A percentile compares a stretch with the other conserved stretches of the same genome.
Evolutionary conservation across 2,797 vertebrate genomes (phyloP).

Genomic region (Argyrosomus regius): DNA sequence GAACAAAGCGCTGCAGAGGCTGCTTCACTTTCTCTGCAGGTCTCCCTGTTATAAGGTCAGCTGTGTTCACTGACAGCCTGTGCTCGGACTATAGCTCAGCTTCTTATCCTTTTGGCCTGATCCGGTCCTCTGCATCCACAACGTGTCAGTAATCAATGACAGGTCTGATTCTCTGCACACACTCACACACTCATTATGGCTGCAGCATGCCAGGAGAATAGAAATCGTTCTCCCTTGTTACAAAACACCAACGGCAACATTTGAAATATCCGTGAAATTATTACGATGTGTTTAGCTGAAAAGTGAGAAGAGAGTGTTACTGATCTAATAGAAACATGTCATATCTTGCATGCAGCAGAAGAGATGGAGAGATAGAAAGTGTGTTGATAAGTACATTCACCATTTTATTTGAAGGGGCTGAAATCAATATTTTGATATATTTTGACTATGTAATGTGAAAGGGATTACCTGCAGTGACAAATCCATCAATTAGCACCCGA

Average conservation of each 20-base stretch:
- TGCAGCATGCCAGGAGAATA: neutral
- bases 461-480: neutral
- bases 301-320: neutral
- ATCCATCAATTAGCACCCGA: neutral
- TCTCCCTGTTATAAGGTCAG: conserved; percentile 59
- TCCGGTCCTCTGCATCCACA: conserved; percentile 33
- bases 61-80: conserved; percentile 43
- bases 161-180: conserved; percentile 25
- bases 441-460: neutral
- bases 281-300: neutral
- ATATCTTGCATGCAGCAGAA: neutral
- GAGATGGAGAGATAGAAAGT: neutral
- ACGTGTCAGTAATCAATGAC: conserved; percentile 46
- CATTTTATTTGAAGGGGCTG: too few species aligned
- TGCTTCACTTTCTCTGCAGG: conserved; percentile 51
- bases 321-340: neutral
- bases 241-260: neutral
- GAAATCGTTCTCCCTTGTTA: neutral
- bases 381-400: too few species aligned
- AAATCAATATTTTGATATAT: too few species aligned
- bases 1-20: conserved; percentile 33
- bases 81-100: conserved; percentile 51
- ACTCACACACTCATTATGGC: conserved; percentile 12
- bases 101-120: conserved; percentile 46
- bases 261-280: conserved; percentile 3